Percentiles rank a stretch among this genome's conserved stretches.
Evolutionary conservation across 1,140 invertebrate genomes (phyloP).

Genomic region (Diabrotica virgifera): DNA sequence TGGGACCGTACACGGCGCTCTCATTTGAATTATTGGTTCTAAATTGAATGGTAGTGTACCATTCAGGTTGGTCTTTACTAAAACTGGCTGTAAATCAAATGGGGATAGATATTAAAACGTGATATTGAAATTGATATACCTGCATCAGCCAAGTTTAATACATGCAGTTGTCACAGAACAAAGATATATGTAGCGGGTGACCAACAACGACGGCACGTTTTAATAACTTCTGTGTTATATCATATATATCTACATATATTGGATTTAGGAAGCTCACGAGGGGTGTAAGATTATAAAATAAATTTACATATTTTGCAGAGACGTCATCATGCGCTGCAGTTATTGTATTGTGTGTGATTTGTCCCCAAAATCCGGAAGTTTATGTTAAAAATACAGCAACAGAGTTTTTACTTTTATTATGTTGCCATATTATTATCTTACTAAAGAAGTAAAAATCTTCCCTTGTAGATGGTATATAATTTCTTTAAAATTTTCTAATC

Average conservation of each 20-base stretch:
- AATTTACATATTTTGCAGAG: no score
- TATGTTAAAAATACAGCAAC: no score
- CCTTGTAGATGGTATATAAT: no score
- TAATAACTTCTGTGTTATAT: background rate
- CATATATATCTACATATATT: background rate
- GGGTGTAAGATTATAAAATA: no score
- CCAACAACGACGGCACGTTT: background rate
- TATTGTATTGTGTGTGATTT: no score
- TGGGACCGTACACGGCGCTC: background rate
- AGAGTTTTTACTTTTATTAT: no score
- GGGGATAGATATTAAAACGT: slow-evolving; percentile 9
- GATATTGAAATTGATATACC: slow-evolving; percentile 1
- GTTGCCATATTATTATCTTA: no score
- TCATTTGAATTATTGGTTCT: slow-evolving; percentile 12
- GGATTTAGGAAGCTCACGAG: no score
- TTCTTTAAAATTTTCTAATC: no score
- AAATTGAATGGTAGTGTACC: slow-evolving; percentile 11
- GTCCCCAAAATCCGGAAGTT: no score
- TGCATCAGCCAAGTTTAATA: slow-evolving; percentile 6
- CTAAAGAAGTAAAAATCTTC: no score
- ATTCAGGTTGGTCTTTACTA: slow-evolving; percentile 6
- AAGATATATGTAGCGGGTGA: background rate
- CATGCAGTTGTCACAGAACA: slow-evolving; percentile 5
- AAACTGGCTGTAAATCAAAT: slow-evolving; percentile 11
- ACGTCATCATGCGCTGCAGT: no score